Conservation (phyloP, 2,113 vertebrate genomes). For the Cephalopholis sonnerati region DNA sequence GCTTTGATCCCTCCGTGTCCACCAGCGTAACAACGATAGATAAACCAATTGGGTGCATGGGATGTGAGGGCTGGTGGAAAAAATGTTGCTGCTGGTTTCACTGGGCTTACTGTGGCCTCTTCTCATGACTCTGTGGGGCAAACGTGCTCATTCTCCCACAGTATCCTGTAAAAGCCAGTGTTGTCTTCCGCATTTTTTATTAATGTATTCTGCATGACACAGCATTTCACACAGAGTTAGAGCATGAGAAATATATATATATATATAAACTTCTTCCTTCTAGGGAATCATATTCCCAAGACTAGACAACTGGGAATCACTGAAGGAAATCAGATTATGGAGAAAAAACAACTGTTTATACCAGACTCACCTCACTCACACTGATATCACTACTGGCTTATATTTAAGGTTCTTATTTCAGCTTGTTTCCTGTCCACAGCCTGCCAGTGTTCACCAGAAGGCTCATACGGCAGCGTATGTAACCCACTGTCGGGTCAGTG, state of each 20-base stretch:
- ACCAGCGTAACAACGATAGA: slow-evolving; percentile 5
- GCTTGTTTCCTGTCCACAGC: slow-evolving; percentile 74
- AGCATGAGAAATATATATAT: slow-evolving; percentile 50
- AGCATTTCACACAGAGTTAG: slow-evolving; percentile 43
- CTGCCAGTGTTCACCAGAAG: slow-evolving; percentile 86
- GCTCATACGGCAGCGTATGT: slow-evolving; percentile 84
- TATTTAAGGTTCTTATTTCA: background rate
- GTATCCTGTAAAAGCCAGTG: slow-evolving; percentile 6
- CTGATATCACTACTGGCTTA: background rate
- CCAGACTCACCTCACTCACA: background rate
- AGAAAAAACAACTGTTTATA: background rate
- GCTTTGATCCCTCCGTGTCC: background rate
- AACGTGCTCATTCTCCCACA: slow-evolving; percentile 58
- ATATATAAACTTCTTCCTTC: slow-evolving; percentile 34
- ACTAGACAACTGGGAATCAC: slow-evolving; percentile 56
- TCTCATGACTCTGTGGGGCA: slow-evolving; percentile 62
- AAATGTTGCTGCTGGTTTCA: slow-evolving; percentile 42
- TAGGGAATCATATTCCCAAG: slow-evolving; percentile 40
- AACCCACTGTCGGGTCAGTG: slow-evolving; percentile 86
- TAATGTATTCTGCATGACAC: slow-evolving; percentile 11
- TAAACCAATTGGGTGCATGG: slow-evolving; percentile 14
- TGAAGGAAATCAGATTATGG: slow-evolving; percentile 17
- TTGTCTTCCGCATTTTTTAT: slow-evolving; percentile 26
- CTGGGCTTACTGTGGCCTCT: slow-evolving; percentile 45
- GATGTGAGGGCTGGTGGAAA: slow-evolving; percentile 36